These are phyloP conservation scores for Drosophila punjabiensis DNA, from an alignment of 1,140 invertebrate species.

Conservation along the genomic window DNA sequence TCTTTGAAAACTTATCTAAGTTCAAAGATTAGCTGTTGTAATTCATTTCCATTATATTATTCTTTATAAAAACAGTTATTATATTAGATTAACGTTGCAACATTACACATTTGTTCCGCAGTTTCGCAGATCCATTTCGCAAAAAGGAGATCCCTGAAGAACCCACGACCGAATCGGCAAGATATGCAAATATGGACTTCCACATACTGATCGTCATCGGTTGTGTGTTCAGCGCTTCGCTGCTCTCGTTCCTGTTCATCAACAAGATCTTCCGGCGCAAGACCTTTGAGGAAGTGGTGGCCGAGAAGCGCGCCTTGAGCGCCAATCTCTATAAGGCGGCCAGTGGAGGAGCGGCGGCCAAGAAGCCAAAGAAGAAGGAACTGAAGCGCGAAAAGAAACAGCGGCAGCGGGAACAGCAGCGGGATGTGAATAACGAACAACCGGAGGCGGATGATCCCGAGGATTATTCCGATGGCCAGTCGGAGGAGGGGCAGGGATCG, in stretches of 20 bases:
- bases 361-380: conserved; percentile 80
- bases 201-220: conserved; percentile 84
- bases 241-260: conserved; percentile 81
- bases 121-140: conserved; percentile 31
- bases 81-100: neutral
- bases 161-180: conserved; percentile 42
- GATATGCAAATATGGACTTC: conserved; percentile 85
- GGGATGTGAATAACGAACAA: conserved; percentile 62
- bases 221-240: conserved; percentile 81
- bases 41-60: neutral
- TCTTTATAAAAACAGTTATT: neutral
- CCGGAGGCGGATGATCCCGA: conserved; percentile 67
- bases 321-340: conserved; percentile 80
- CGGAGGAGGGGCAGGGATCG: conserved; percentile 76
- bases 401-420: conserved; percentile 68
- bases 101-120: neutral
- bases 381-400: conserved; percentile 80
- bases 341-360: conserved; percentile 52
- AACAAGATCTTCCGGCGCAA: conserved; percentile 83
- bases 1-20: neutral
- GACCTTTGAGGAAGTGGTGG: conserved; percentile 82
- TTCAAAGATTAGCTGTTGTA: neutral
- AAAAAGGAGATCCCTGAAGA: conserved; percentile 30
- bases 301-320: conserved; percentile 77
- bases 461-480: conserved; percentile 79